phyloP scores from a whole-genome alignment of 2,113 vertebrate genomes.

The Scomber scombrus region DNA sequence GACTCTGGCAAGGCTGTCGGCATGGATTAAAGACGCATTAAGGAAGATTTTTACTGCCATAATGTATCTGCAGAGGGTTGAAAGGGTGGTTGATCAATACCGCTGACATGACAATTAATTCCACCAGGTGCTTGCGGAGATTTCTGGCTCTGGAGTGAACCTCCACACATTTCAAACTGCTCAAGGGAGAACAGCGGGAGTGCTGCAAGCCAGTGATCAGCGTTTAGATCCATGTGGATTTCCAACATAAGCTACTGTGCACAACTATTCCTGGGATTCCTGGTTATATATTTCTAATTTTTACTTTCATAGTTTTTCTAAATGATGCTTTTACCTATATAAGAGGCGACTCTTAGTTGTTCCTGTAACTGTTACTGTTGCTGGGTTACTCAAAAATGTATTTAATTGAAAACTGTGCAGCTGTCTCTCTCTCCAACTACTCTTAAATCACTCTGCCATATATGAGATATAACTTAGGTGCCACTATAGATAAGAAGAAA shows the following conservation, averaged over 20 bases:
- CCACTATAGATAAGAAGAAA: too few species aligned
- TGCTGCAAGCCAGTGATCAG: background rate
- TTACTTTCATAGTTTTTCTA: background rate
- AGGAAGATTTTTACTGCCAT: conserved; percentile 60
- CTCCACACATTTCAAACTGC: conserved; percentile 30
- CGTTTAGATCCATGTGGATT: background rate
- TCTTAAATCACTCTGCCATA: too few species aligned
- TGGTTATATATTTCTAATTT: background rate
- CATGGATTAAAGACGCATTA: conserved; percentile 74
- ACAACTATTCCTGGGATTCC: background rate
- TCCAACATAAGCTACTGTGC: background rate
- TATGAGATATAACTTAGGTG: too few species aligned
- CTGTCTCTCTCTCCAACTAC: too few species aligned
- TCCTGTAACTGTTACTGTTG: background rate
- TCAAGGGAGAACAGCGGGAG: background rate
- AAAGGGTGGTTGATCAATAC: conserved; percentile 70
- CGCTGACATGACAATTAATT: conserved; percentile 59
- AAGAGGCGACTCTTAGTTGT: background rate
- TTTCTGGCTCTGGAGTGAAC: conserved; percentile 8
- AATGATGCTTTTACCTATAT: background rate
- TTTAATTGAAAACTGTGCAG: background rate
- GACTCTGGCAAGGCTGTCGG: conserved; percentile 37
- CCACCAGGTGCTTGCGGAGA: conserved; percentile 50
- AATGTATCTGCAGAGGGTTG: conserved; percentile 64
- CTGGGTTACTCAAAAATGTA: background rate